A percentile compares a stretch with the other conserved stretches of the same genome.
These are phyloP conservation scores for Herminia tarsipennalis DNA, from an alignment of 2,888 invertebrate species.

Conservation along the genomic window DNA sequence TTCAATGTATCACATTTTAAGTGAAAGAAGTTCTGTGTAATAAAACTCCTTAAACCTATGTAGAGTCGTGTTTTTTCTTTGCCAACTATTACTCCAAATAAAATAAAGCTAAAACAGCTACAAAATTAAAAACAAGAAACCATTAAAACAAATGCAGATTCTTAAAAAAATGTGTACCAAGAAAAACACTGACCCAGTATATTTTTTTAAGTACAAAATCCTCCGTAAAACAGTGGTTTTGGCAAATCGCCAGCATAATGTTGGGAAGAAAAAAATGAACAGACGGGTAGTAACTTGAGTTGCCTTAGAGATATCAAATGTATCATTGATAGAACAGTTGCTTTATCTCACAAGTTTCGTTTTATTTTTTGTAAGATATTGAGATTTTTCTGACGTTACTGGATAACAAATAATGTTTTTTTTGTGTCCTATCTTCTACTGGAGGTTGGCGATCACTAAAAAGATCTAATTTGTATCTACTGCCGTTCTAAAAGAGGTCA, in stretches of 20 bases:
- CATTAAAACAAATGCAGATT: conserved; percentile 8
- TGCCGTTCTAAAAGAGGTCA: too few relatives aligned
- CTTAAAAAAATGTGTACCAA: conserved; percentile 6
- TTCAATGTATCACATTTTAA: too few relatives aligned
- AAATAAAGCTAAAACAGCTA: neutral
- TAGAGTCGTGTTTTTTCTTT: too few relatives aligned
- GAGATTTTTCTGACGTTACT: neutral
- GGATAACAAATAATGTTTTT: too few relatives aligned
- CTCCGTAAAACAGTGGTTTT: conserved; percentile 26
- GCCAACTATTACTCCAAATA: too few relatives aligned
- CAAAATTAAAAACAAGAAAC: neutral
- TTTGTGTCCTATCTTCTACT: too few relatives aligned
- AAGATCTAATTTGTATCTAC: too few relatives aligned
- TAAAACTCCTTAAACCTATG: too few relatives aligned
- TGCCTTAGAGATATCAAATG: conserved; percentile 20
- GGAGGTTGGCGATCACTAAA: too few relatives aligned
- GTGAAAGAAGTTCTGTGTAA: too few relatives aligned
- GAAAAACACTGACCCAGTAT: conserved; percentile 8
- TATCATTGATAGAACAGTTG: conserved; percentile 22
- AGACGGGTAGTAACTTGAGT: conserved; percentile 30
- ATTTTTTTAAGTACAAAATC: conserved; percentile 32
- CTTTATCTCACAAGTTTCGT: conserved; percentile 4
- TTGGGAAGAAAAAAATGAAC: conserved; percentile 32
- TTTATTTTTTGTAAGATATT: neutral
- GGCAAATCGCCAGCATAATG: conserved; percentile 33